Conservation (phyloP, 2,113 vertebrate species). For the Megalops atlanticus region DNA sequence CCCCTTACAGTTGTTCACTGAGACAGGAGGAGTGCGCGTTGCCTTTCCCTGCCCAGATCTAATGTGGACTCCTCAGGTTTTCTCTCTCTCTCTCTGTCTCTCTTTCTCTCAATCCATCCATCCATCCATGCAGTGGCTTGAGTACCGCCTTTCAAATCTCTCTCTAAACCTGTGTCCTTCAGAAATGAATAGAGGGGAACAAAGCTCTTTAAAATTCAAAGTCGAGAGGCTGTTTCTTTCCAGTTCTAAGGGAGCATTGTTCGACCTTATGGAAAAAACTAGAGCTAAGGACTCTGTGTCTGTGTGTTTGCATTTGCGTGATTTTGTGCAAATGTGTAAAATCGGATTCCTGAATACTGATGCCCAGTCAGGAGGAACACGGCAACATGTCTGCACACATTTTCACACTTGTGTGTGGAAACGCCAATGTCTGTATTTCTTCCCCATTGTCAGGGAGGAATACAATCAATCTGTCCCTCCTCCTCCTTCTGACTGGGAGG, state of each 20-base stretch:
- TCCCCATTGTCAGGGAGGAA: background rate
- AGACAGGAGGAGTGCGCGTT: no score
- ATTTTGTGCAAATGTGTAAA: no score
- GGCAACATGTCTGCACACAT: background rate
- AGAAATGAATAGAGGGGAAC: conserved; percentile 34
- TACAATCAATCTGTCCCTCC: background rate
- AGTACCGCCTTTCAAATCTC: conserved; percentile 32
- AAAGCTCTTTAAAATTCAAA: conserved; percentile 41
- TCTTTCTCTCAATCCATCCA: background rate
- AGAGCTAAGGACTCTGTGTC: no score
- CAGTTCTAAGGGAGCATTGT: conserved; percentile 28
- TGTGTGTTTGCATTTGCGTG: no score
- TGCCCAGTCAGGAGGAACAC: no score
- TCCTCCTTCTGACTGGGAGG: background rate
- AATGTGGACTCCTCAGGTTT: conserved; percentile 20
- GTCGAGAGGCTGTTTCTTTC: conserved; percentile 37
- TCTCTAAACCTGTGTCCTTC: conserved; percentile 36
- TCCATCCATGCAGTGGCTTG: conserved; percentile 20
- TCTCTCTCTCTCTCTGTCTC: background rate
- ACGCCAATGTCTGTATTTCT: background rate
- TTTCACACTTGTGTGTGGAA: background rate
- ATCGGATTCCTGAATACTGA: background rate
- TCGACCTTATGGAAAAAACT: conserved; percentile 17
- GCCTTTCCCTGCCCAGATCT: conserved; percentile 29
- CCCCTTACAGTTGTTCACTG: no score